These are phyloP conservation scores for Dastarcus helophoroides DNA, from an alignment of 2,888 invertebrate genomes.

Conservation along the genomic window DNA sequence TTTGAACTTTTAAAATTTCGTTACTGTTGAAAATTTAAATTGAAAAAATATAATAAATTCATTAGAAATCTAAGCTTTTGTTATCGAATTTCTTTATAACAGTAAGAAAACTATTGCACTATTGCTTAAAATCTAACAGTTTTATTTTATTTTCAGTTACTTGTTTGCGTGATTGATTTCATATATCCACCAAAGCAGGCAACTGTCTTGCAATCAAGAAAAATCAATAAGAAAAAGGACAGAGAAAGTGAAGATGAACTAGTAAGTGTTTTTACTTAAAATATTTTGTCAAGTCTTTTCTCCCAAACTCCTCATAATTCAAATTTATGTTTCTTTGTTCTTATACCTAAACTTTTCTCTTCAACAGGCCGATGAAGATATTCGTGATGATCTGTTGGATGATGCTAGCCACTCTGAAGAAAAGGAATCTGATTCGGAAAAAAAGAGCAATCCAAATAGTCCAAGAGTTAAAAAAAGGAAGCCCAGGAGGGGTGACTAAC, in stretches of 20 bases:
- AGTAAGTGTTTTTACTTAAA: constrained; percentile 25
- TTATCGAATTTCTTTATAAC: too few species aligned
- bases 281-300: background rate
- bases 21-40: too few species aligned
- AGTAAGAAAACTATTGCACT: too few species aligned
- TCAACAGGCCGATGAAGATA: constrained; percentile 44
- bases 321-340: constrained; percentile 6
- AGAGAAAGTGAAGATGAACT: constrained; percentile 36
- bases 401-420: constrained; percentile 34
- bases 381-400: constrained; percentile 58
- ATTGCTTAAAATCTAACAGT: too few species aligned
- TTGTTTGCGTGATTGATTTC: constrained; percentile 78
- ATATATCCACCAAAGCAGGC: constrained; percentile 66
- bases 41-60: too few species aligned
- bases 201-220: constrained; percentile 23
- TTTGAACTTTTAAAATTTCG: too few species aligned
- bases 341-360: constrained; percentile 11
- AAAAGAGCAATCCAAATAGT: constrained; percentile 32
- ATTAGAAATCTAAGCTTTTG: too few species aligned
- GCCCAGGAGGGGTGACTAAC: constrained; percentile 48
- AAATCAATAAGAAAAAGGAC: constrained; percentile 30
- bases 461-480: constrained; percentile 59
- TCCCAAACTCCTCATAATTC: background rate
- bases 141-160: constrained; percentile 46
- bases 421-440: constrained; percentile 16